Evolutionary conservation across 2,113 vertebrate species (phyloP).

Genomic region (Upupa epops): DNA sequence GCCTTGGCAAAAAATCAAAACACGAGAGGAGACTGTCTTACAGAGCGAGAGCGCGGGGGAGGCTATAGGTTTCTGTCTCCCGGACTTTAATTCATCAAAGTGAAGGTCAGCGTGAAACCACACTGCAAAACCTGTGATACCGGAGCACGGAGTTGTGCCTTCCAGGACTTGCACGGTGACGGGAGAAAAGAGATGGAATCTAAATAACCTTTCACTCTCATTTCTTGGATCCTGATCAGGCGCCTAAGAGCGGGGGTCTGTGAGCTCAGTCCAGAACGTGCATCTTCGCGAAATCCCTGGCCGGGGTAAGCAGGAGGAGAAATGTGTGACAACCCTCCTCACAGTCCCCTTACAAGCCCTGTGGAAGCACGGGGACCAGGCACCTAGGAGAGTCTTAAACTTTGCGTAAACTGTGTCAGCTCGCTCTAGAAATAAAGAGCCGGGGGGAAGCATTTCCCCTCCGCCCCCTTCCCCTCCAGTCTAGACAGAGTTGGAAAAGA

Average conservation of each 20-base stretch:
- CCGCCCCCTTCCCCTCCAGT: neutral
- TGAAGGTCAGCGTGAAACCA: neutral
- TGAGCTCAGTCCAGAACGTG: neutral
- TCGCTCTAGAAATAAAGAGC: neutral
- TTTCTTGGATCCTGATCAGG: neutral
- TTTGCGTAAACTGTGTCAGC: neutral
- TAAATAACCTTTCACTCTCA: neutral
- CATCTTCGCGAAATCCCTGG: neutral
- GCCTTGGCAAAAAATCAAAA: neutral
- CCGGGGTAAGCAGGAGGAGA: neutral
- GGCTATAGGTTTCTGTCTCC: neutral
- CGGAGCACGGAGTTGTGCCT: neutral
- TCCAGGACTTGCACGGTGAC: neutral
- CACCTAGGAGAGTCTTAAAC: neutral
- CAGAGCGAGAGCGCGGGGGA: neutral
- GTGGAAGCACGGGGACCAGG: neutral
- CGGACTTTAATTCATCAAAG: conserved; percentile 13
- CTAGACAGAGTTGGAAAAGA: conserved; percentile 9
- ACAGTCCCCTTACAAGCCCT: neutral
- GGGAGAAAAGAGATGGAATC: neutral
- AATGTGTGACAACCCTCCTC: neutral
- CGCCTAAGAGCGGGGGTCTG: neutral
- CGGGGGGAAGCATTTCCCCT: neutral
- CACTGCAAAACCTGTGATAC: neutral
- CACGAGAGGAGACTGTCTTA: neutral